Conservation (phyloP, 2,888 invertebrate species). For the Drosophila koepferae region DNA sequence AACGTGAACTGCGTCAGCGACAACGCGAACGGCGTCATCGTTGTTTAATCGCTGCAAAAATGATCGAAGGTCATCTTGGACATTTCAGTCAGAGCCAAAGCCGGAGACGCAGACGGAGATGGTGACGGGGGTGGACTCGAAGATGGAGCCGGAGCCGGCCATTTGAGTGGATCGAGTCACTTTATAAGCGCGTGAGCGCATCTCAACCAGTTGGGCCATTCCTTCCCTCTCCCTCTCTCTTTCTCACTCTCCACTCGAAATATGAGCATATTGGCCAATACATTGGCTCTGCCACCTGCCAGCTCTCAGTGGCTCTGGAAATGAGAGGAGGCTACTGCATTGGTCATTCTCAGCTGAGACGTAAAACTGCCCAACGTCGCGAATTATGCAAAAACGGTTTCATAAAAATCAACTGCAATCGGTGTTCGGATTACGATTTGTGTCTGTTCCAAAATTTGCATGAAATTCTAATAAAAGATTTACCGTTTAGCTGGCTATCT, state of each 20-base stretch:
- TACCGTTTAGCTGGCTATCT: slow-evolving; percentile 58
- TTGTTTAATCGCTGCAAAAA: slow-evolving; percentile 76
- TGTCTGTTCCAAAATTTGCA: slow-evolving; percentile 59
- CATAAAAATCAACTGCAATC: slow-evolving; percentile 57
- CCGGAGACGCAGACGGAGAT: slow-evolving; percentile 19
- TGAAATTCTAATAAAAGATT: slow-evolving; percentile 76
- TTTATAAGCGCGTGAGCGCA: slow-evolving; percentile 71
- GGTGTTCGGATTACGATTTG: slow-evolving; percentile 26
- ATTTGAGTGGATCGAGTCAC: slow-evolving; percentile 65
- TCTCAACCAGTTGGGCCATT: slow-evolving; percentile 65
- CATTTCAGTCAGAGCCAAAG: slow-evolving; percentile 61
- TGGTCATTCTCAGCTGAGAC: slow-evolving; percentile 30
- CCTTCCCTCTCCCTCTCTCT: background rate
- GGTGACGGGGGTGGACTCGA: slow-evolving; percentile 8
- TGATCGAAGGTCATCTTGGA: slow-evolving; percentile 77
- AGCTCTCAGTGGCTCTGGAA: slow-evolving; percentile 45
- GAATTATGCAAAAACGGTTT: slow-evolving; percentile 64
- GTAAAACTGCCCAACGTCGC: slow-evolving; percentile 2
- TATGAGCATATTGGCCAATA: slow-evolving; percentile 56
- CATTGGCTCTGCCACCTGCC: slow-evolving; percentile 34
- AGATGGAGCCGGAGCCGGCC: slow-evolving; percentile 30
- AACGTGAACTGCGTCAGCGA: background rate
- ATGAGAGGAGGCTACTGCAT: slow-evolving; percentile 33
- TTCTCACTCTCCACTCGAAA: background rate
- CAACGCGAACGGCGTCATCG: slow-evolving; percentile 59